These are phyloP conservation scores for Avahi laniger DNA, from an alignment of 2,797 vertebrate species.

Conservation along the genomic window DNA sequence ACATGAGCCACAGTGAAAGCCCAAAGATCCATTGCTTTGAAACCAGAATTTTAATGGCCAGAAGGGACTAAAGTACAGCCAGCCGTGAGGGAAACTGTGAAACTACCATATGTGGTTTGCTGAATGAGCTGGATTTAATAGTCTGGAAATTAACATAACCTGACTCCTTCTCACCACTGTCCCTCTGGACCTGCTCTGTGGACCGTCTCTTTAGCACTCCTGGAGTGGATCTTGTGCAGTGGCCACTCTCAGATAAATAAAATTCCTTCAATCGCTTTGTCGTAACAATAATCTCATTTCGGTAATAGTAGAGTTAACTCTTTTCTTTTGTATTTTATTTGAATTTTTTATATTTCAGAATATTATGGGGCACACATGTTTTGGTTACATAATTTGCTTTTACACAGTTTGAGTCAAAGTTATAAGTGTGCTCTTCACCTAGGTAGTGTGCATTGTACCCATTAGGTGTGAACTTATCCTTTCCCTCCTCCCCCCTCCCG, in stretches of 20 bases:
- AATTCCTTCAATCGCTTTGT: not conserved
- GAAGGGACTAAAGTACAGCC: too few species aligned
- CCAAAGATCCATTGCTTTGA: not conserved
- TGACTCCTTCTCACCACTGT: not conserved
- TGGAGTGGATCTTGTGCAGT: not conserved
- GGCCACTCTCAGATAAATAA: not conserved
- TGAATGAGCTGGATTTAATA: not conserved
- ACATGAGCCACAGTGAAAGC: not conserved
- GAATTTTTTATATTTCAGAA: too few species aligned
- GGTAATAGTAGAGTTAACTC: not conserved
- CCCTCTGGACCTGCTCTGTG: not conserved
- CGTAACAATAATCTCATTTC: not conserved
- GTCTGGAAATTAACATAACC: not conserved
- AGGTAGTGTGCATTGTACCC: too few species aligned
- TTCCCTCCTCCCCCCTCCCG: too few species aligned
- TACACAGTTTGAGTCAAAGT: too few species aligned
- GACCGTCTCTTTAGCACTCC: not conserved
- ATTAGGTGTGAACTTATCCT: too few species aligned
- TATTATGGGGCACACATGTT: too few species aligned
- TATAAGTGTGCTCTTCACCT: too few species aligned
- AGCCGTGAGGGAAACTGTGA: not conserved
- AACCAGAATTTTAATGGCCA: not conserved
- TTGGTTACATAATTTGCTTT: too few species aligned
- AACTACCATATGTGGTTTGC: rapidly evolving
- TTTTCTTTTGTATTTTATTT: too few species aligned